phyloP scores from a whole-genome alignment of 2,797 vertebrate species.

The Fringilla coelebs region DNA sequence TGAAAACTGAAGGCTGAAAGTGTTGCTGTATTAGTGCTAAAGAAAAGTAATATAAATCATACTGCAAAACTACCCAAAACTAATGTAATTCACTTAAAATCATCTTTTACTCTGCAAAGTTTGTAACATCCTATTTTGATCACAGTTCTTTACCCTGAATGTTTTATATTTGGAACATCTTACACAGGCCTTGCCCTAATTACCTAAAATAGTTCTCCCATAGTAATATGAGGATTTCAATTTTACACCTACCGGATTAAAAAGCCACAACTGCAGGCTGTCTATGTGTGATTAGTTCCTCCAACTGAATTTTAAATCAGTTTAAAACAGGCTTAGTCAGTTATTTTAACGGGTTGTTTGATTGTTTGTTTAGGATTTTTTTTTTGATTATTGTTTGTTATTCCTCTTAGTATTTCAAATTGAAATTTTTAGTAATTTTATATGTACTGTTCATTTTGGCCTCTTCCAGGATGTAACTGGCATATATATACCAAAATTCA shows the following conservation, averaged over 20 bases:
- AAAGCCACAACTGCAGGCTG: conserved; percentile 15
- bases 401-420: neutral
- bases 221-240: conserved; percentile 41
- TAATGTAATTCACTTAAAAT: neutral
- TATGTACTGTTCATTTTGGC: neutral
- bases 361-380: neutral
- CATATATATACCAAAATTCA: neutral
- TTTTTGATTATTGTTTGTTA: neutral
- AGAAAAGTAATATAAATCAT: neutral
- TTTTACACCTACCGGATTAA: conserved; percentile 62
- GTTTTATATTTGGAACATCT: conserved; percentile 19
- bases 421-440: neutral
- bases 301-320: conserved; percentile 1
- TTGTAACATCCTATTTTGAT: conserved; percentile 6
- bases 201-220: conserved; percentile 48
- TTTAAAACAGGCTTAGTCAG: conserved; percentile 10
- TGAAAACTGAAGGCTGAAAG: neutral
- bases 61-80: neutral
- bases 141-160: neutral
- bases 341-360: neutral
- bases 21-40: neutral
- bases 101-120: neutral
- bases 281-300: conserved; percentile 23
- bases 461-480: neutral
- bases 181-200: conserved; percentile 53